phyloP scores from a whole-genome alignment of 2,113 vertebrate species.

The Bambusicola thoracicus region DNA sequence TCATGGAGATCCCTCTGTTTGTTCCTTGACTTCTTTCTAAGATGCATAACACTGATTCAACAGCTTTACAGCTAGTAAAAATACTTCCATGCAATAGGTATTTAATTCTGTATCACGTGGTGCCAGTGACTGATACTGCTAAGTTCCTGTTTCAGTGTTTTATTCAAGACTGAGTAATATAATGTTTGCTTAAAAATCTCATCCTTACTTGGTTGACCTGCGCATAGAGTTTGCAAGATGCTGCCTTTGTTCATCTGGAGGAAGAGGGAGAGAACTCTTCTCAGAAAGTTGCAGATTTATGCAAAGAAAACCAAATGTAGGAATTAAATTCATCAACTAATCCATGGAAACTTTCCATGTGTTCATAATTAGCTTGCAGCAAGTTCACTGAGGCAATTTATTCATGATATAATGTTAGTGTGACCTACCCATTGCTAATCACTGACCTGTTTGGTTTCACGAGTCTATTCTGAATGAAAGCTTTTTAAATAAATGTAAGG shows the following conservation, averaged over 20 bases:
- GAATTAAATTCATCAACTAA: not conserved
- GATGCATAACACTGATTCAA: not conserved
- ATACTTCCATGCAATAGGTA: not conserved
- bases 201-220: not conserved
- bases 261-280: not conserved
- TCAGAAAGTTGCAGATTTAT: not conserved
- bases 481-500: not conserved
- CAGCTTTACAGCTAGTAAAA: not conserved
- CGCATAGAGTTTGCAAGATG: not conserved
- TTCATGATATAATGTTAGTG: not conserved
- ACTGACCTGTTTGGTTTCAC: not conserved
- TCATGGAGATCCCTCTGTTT: not conserved
- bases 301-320: not conserved
- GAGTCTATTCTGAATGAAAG: not conserved
- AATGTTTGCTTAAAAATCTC: conserved; percentile 13
- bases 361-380: not conserved
- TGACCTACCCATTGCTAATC: not conserved
- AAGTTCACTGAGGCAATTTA: not conserved
- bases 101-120: not conserved
- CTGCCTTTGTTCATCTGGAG: not conserved
- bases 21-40: not conserved
- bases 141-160: not conserved
- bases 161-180: not conserved
- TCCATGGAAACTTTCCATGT: not conserved
- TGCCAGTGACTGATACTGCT: not conserved